These are phyloP conservation scores for Hirtodrosophila cameraria DNA, from an alignment of 2,888 invertebrate genomes.

Conservation along the genomic window DNA sequence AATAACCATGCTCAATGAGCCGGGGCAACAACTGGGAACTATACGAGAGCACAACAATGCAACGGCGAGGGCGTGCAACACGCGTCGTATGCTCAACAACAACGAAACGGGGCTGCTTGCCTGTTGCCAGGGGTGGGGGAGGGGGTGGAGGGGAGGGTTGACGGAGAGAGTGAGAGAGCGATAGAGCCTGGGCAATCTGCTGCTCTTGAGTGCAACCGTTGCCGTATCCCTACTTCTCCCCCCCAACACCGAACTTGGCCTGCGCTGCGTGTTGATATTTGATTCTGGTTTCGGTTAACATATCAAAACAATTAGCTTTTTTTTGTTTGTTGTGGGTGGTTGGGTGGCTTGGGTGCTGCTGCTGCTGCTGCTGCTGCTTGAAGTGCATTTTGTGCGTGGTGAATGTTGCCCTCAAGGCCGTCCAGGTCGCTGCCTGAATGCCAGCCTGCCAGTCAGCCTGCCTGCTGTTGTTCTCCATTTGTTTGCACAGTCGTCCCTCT, in stretches of 20 bases:
- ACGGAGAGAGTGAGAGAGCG: background rate
- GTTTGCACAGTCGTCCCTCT: slow-evolving; percentile 45
- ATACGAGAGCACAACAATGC: slow-evolving; percentile 53
- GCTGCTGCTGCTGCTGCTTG: slow-evolving; percentile 9
- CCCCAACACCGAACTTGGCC: background rate
- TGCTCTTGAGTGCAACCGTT: slow-evolving; percentile 51
- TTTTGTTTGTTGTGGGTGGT: slow-evolving; percentile 20
- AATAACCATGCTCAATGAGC: slow-evolving; percentile 83
- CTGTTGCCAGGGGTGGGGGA: slow-evolving; percentile 22
- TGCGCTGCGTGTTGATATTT: slow-evolving; percentile 73
- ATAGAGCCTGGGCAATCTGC: slow-evolving; percentile 40
- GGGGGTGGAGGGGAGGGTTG: background rate
- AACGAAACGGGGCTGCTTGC: no score
- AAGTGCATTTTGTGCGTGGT: slow-evolving; percentile 63
- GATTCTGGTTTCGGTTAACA: slow-evolving; percentile 74
- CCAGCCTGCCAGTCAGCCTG: background rate
- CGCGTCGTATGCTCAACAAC: slow-evolving; percentile 78
- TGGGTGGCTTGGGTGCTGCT: background rate
- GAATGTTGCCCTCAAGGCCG: slow-evolving; percentile 69
- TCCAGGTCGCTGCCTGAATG: slow-evolving; percentile 41
- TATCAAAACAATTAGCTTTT: slow-evolving; percentile 74
- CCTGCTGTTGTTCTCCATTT: slow-evolving; percentile 19
- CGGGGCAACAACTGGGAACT: slow-evolving; percentile 64
- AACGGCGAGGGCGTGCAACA: slow-evolving; percentile 72
- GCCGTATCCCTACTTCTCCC: background rate